These are phyloP conservation scores for Holothuria scabra DNA, from an alignment of 53 echinoderm and acorn worm genomes.

Conservation along the genomic window DNA sequence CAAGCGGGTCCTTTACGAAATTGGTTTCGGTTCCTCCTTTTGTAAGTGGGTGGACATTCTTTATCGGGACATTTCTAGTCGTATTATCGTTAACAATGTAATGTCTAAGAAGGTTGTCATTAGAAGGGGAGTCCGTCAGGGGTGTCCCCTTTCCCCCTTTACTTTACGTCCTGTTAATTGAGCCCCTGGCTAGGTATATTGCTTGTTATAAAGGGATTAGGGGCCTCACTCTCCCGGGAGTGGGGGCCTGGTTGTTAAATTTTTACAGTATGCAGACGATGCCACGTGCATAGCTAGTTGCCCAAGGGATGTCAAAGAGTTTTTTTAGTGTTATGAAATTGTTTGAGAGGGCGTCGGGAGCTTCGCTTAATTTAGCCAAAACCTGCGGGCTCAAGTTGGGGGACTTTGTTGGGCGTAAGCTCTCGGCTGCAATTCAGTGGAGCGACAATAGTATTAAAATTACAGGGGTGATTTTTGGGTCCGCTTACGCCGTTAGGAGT, in stretches of 20 bases:
- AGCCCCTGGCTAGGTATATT: conserved; percentile 53
- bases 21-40: conserved; percentile 45
- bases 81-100: conserved; percentile 34
- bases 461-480: conserved; percentile 29
- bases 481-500: not conserved
- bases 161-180: conserved; percentile 52
- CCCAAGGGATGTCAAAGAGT: not conserved
- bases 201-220: not conserved
- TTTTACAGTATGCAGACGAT: not conserved
- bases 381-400: conserved; percentile 41
- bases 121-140: conserved; percentile 50
- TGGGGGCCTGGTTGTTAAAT: not conserved
- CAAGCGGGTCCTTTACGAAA: conserved; percentile 7
- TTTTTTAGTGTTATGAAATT: conserved; percentile 9
- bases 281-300: not conserved
- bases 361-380: conserved; percentile 29
- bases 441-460: conserved; percentile 26
- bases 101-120: conserved; percentile 14
- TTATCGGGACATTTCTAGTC: conserved; percentile 49
- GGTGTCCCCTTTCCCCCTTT: conserved; percentile 49
- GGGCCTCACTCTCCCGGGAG: conserved; percentile 47
- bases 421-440: conserved; percentile 41
- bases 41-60: conserved; percentile 50
- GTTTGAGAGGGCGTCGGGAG: conserved; percentile 42
- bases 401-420: conserved; percentile 32